Evolutionary conservation across 2,888 invertebrate genomes (phyloP), one percentile per base, ranked within the genome.

Genomic region (Hydrotaea cyrtoneurina): DNA sequence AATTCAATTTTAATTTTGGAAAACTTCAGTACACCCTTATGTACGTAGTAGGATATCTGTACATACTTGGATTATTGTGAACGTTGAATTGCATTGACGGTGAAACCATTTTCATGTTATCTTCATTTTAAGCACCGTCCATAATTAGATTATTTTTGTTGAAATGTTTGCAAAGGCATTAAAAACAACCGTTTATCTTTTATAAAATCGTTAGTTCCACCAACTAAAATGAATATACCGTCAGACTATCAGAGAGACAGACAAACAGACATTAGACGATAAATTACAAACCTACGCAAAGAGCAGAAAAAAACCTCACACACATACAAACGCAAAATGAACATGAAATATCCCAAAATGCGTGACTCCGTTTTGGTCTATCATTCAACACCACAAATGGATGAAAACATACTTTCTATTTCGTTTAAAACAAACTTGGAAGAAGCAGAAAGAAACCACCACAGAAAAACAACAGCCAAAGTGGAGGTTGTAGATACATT

Each of bases 361-460:
- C 83, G 83, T 83, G 80, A 71, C 73, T 75, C 26, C 15, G 69
- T 71, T 50, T 31, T 59, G 59, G 46, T 76, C 71, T 43, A 76
- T 76, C 50, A 50, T 50, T 36, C 53, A 74, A 46, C 23, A 1
- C 59, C 73, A 71, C 53, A 78, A 74, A 59, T 57, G 66, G 31
- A n/a, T 77, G 50, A 43, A 64, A 79, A 66, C 10, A 69, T 74
- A 78, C 83, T 83, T 83, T 80, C 83, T 78, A 80, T 83, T 83
- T 83, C 80, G 78, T 31, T 78, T 23, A 26, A 19, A 69, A 62
- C 15, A n/a, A 26, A 23, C 66, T 66, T 66, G 8, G 36, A 31
- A 39, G 11, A 62, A 26, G 17, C 19, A 53, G 19, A 53, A 10
- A 2, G 21, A 62, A 26, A 26, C 64, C 64, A n/a, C n/a, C n/a